These are phyloP conservation scores for Listrodromus nycthemerus DNA, from an alignment of 2,888 invertebrate species.

Conservation along the genomic window DNA sequence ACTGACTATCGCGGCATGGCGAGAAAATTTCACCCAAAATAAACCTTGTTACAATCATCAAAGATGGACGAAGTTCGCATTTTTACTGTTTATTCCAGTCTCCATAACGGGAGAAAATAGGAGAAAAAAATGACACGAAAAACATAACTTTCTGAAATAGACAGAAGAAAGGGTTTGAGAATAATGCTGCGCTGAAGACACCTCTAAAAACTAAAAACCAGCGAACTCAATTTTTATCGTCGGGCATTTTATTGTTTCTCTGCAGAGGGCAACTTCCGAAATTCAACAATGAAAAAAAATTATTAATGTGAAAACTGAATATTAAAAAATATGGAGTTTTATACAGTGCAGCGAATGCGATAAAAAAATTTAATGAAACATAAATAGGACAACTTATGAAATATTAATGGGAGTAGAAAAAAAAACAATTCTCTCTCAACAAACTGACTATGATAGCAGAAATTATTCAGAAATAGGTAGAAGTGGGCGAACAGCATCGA, in stretches of 20 bases:
- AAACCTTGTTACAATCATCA: conserved; percentile 44
- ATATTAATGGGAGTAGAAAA: background rate
- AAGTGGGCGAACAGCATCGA: too few species aligned
- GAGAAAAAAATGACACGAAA: background rate
- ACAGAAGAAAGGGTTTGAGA: background rate
- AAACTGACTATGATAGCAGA: too few species aligned
- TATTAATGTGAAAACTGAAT: background rate
- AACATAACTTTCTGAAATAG: background rate
- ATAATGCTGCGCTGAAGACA: background rate
- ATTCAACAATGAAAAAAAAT: too few species aligned
- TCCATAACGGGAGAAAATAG: background rate
- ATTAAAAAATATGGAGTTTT: background rate
- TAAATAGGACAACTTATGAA: too few species aligned
- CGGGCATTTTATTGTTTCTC: background rate
- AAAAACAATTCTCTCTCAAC: too few species aligned
- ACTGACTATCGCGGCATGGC: background rate
- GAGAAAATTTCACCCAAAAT: conserved; percentile 51
- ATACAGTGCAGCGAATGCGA: background rate
- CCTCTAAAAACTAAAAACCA: background rate
- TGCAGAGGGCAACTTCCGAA: too few species aligned
- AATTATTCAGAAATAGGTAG: too few species aligned
- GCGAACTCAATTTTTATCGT: background rate
- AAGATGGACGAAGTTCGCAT: background rate
- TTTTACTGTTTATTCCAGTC: background rate
- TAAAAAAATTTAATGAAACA: background rate